phyloP scores from a whole-genome alignment of 2,888 invertebrate genomes.

The Coenonympha arcania region DNA sequence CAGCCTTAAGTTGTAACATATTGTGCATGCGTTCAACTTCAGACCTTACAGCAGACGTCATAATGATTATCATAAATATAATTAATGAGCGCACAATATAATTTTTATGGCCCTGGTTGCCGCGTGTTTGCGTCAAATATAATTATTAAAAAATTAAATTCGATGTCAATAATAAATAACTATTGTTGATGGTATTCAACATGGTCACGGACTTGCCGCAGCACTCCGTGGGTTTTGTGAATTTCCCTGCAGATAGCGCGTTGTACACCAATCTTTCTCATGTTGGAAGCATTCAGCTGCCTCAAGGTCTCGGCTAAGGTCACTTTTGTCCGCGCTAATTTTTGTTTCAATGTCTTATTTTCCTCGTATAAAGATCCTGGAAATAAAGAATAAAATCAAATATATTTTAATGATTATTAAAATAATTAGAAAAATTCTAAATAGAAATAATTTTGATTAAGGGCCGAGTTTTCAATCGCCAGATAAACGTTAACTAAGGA shows the following conservation, averaged over 20 bases:
- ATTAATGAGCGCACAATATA: too few relatives aligned
- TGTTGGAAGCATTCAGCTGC: slow-evolving; percentile 83
- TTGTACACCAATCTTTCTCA: slow-evolving; percentile 86
- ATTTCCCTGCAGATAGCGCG: slow-evolving; percentile 87
- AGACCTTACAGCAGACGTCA: too few relatives aligned
- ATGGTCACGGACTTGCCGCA: slow-evolving; percentile 83
- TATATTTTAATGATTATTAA: neutral
- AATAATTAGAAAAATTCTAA: too few relatives aligned
- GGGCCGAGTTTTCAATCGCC: too few relatives aligned
- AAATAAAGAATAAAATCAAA: slow-evolving; percentile 26
- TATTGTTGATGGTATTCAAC: slow-evolving; percentile 68
- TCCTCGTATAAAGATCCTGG: slow-evolving; percentile 72
- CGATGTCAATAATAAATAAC: neutral
- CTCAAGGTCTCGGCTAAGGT: slow-evolving; percentile 84
- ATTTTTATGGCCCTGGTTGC: too few relatives aligned
- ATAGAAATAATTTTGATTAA: too few relatives aligned
- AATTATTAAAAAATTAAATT: too few relatives aligned
- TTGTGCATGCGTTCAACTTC: too few relatives aligned
- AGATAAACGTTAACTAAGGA: too few relatives aligned
- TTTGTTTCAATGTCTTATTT: slow-evolving; percentile 80
- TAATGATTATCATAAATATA: too few relatives aligned
- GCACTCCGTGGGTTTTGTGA: slow-evolving; percentile 83
- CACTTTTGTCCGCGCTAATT: slow-evolving; percentile 80
- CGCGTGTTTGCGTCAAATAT: too few relatives aligned
- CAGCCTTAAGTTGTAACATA: too few relatives aligned